A percentile compares a stretch with the other conserved stretches of the same genome.
Conservation (phyloP, 2,113 vertebrate genomes). For the Numida meleagris region DNA sequence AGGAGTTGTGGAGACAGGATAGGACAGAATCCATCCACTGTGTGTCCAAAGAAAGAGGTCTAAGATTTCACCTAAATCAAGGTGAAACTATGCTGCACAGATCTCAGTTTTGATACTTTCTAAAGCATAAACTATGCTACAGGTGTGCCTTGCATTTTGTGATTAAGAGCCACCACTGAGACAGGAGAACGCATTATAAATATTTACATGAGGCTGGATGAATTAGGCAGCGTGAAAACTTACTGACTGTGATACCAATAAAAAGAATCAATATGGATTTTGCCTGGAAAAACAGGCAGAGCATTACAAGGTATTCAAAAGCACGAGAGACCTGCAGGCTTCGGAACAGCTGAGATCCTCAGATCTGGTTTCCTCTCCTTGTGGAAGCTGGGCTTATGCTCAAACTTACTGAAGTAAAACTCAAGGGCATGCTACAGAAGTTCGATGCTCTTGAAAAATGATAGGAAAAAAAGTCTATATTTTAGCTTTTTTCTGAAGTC, state of each 20-base stretch:
- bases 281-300: not conserved
- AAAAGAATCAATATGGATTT: not conserved
- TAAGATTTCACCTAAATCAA: too few relatives aligned
- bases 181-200: not conserved
- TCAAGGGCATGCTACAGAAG: not conserved
- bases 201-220: not conserved
- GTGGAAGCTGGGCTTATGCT: not conserved
- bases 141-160: not conserved
- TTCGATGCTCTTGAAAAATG: not conserved
- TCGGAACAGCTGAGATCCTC: not conserved
- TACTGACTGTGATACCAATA: not conserved
- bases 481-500: not conserved
- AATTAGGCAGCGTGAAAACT: not conserved
- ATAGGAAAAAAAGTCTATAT: not conserved
- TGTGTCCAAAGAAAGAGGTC: not conserved
- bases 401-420: not conserved
- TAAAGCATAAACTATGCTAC: not conserved
- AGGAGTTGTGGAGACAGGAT: not conserved
- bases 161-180: not conserved
- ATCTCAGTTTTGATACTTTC: not conserved
- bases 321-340: not conserved
- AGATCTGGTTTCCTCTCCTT: slow-evolving; percentile 21
- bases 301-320: not conserved
- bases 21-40: not conserved
- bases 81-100: not conserved